Evolutionary conservation across 2,113 vertebrate genomes (phyloP).

Genomic region (Melanerpes aurifrons): DNA sequence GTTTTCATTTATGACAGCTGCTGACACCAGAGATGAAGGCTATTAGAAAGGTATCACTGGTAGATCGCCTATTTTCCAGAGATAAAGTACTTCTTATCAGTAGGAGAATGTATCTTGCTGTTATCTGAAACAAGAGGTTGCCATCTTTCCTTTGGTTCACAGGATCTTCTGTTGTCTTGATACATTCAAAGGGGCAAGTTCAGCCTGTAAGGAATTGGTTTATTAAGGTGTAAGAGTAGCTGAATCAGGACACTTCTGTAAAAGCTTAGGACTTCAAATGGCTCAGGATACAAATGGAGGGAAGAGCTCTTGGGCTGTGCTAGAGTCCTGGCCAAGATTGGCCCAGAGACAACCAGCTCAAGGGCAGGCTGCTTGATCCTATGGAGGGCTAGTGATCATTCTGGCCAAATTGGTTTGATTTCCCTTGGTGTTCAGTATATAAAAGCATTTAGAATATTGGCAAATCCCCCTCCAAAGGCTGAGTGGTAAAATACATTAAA

Average conservation of each 20-base stretch:
- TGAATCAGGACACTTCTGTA: neutral
- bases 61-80: conserved; percentile 45
- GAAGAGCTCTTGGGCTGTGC: neutral
- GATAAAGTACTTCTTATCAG: conserved; percentile 29
- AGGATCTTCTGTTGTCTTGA: neutral
- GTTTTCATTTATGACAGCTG: conserved; percentile 52
- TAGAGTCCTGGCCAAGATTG: neutral
- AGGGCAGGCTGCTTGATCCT: neutral
- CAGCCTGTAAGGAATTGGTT: neutral
- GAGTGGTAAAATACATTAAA: conserved; percentile 42
- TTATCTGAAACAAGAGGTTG: conserved; percentile 35
- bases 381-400: neutral
- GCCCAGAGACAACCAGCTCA: neutral
- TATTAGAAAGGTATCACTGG: conserved; percentile 30
- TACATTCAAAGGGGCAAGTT: neutral
- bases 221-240: neutral
- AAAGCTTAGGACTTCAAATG: neutral
- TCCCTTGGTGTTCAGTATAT: neutral
- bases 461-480: conserved; percentile 39
- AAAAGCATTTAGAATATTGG: conserved; percentile 1
- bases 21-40: conserved; percentile 38
- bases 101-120: conserved; percentile 10
- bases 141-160: conserved; percentile 10
- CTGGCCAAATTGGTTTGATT: conserved; percentile 11
- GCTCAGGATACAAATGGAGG: neutral